These are phyloP conservation scores for Sciurus carolinensis DNA, from an alignment of 2,797 vertebrate species.

Conservation along the genomic window DNA sequence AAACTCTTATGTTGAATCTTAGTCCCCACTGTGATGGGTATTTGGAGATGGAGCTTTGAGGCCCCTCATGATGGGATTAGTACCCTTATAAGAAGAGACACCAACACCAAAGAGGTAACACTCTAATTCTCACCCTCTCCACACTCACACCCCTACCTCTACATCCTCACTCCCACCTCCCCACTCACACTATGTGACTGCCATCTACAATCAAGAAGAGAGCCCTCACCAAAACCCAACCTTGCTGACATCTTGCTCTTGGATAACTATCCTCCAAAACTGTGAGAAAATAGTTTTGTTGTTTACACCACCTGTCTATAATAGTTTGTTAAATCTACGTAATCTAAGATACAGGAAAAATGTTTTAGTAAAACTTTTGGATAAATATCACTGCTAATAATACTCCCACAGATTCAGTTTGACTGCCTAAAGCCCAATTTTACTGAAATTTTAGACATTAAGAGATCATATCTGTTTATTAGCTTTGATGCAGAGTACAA, in stretches of 20 bases:
- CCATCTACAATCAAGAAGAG: not conserved
- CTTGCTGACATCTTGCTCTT: not conserved
- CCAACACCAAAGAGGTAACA: not conserved
- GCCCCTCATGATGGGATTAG: not conserved
- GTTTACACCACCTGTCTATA: not conserved
- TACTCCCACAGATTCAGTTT: not conserved
- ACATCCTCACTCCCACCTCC: too few relatives aligned
- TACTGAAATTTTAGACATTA: not conserved
- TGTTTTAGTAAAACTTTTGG: constrained; percentile 13
- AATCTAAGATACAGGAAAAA: not conserved
- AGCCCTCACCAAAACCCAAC: not conserved
- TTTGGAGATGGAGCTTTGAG: not conserved
- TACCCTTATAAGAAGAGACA: not conserved
- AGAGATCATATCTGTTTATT: not conserved
- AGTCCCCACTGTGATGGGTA: not conserved
- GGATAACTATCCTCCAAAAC: not conserved
- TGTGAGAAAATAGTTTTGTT: not conserved
- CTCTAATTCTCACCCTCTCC: not conserved
- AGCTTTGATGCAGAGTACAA: not conserved
- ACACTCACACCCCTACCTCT: not conserved
- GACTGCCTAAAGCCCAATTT: constrained; percentile 38
- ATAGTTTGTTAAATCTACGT: not conserved
- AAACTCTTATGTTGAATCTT: not conserved
- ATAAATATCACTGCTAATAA: not conserved
- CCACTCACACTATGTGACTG: not conserved